phyloP scores from a whole-genome alignment of 2,888 invertebrate species.

The Agonopterix arenella region DNA sequence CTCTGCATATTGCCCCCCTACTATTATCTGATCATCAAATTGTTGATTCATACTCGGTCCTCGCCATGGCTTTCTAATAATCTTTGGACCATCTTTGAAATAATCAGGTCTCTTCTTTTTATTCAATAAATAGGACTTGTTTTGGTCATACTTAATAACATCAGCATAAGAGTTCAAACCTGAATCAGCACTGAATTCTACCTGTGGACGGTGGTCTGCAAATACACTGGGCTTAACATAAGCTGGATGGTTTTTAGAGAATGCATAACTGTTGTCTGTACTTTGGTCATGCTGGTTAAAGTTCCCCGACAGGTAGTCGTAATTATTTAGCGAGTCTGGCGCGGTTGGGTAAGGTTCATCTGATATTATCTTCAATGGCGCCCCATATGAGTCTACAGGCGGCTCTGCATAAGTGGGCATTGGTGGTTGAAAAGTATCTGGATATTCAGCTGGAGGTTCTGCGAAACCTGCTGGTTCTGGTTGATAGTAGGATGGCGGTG shows the following conservation, averaged over 20 bases:
- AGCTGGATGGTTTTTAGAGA: conserved; percentile 26
- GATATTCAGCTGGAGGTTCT: conserved; percentile 44
- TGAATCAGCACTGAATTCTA: neutral
- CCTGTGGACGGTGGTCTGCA: conserved; percentile 6
- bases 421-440: conserved; percentile 20
- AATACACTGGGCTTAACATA: conserved; percentile 23
- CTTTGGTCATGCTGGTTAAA: conserved; percentile 20
- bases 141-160: conserved; percentile 7
- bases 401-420: conserved; percentile 37
- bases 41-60: conserved; percentile 15
- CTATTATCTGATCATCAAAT: conserved; percentile 26
- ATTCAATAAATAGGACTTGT: conserved; percentile 20
- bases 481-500: conserved; percentile 9
- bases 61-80: conserved; percentile 32
- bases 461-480: conserved; percentile 32
- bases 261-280: conserved; percentile 27
- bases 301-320: conserved; percentile 26
- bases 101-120: conserved; percentile 28
- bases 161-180: neutral
- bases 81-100: conserved; percentile 21
- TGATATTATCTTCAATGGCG: conserved; percentile 26
- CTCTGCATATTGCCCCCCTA: conserved; percentile 63
- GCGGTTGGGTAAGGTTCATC: conserved; percentile 24
- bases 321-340: conserved; percentile 18
- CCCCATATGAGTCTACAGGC: conserved; percentile 48